Percentiles rank a stretch among this genome's conserved stretches.
phyloP scores from a whole-genome alignment of 2,888 invertebrate genomes.

The Ophion ventricosus region DNA sequence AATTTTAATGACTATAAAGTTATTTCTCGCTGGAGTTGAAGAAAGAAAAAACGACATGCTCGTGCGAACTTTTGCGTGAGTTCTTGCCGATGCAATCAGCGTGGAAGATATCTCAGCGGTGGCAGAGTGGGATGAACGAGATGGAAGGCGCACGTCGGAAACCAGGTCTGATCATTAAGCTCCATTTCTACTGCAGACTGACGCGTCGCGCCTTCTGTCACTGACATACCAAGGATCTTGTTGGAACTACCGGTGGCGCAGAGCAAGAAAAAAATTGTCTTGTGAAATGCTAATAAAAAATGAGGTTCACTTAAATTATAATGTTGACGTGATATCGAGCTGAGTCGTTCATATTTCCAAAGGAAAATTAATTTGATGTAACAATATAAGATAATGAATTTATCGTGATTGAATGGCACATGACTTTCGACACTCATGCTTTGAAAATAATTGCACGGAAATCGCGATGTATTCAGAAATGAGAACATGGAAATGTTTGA shows the following conservation, averaged over 20 bases:
- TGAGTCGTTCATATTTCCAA: neutral
- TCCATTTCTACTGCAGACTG: constrained; percentile 50
- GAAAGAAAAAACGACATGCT: constrained; percentile 25
- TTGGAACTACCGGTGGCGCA: constrained; percentile 1
- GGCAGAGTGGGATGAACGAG: constrained; percentile 28
- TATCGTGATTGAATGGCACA: neutral
- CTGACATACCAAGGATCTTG: constrained; percentile 23
- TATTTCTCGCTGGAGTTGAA: constrained; percentile 16
- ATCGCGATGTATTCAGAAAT: neutral
- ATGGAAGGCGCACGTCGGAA: neutral
- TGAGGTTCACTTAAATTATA: neutral
- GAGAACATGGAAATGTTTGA: neutral
- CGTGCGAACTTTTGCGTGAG: constrained; percentile 34
- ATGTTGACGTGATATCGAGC: neutral
- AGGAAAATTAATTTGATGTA: neutral
- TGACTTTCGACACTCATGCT: neutral
- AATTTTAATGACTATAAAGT: constrained; percentile 52
- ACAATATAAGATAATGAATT: constrained; percentile 1
- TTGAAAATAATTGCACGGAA: neutral
- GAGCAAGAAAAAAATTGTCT: neutral
- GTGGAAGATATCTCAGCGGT: constrained; percentile 39
- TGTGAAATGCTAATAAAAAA: constrained; percentile 1
- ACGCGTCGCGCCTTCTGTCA: constrained; percentile 8
- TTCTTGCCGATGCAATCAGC: constrained; percentile 55
- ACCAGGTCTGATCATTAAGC: constrained; percentile 49